These are phyloP conservation scores for Thunnus thynnus DNA, from an alignment of 2,113 vertebrate genomes.

Conservation along the genomic window DNA sequence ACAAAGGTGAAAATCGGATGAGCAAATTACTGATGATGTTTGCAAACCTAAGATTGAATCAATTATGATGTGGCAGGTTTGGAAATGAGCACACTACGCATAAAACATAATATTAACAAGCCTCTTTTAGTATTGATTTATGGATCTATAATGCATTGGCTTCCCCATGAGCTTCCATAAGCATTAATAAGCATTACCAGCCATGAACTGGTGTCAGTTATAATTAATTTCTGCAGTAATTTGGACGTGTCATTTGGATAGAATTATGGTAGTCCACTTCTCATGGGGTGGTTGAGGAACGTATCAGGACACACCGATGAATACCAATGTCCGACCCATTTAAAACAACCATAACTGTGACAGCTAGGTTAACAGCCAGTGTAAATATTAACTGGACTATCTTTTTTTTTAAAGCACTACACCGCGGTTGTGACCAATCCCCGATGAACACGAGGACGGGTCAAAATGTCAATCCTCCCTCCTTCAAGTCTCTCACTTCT, in stretches of 20 bases:
- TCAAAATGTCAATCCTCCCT: slow-evolving; percentile 22
- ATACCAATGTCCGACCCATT: slow-evolving; percentile 26
- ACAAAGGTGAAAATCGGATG: slow-evolving; percentile 11
- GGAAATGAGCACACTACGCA: slow-evolving; percentile 13
- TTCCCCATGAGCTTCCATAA: neutral
- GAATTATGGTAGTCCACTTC: slow-evolving; percentile 18
- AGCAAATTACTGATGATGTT: slow-evolving; percentile 23
- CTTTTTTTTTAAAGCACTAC: neutral
- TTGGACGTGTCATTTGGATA: slow-evolving; percentile 22
- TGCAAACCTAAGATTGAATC: neutral
- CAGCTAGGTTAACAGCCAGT: slow-evolving; percentile 1
- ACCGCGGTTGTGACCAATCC: neutral
- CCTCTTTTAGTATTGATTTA: slow-evolving; percentile 29
- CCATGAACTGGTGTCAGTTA: slow-evolving; percentile 35
- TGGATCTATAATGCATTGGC: slow-evolving; percentile 46
- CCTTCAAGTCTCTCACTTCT: slow-evolving; percentile 10
- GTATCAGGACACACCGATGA: slow-evolving; percentile 6
- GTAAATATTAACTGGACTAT: neutral
- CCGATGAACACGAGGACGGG: neutral
- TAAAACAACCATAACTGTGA: neutral
- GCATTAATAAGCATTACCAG: slow-evolving; percentile 47
- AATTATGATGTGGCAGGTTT: neutral
- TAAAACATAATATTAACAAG: slow-evolving; percentile 40
- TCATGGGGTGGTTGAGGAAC: neutral
- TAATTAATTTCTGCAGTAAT: slow-evolving; percentile 49